phyloP scores from a whole-genome alignment of 2,888 invertebrate species.

The Neuroscelio doddi region DNA sequence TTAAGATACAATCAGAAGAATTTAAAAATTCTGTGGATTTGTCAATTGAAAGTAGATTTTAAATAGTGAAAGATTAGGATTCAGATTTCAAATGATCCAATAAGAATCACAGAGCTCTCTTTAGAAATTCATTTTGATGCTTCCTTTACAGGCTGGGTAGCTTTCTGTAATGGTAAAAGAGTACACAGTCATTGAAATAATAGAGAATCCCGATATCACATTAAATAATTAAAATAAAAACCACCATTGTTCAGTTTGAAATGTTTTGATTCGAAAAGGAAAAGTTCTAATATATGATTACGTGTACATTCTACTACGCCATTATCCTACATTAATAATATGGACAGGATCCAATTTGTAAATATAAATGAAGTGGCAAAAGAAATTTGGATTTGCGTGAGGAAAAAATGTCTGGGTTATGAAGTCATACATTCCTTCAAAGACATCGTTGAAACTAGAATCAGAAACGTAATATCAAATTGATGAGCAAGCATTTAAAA shows the following conservation, averaged over 20 bases:
- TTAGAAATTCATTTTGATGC: conserved; percentile 29
- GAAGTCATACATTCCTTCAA: conserved; percentile 22
- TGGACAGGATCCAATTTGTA: conserved; percentile 23
- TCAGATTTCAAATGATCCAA: conserved; percentile 4
- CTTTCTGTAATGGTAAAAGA: neutral
- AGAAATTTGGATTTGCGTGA: conserved; percentile 30
- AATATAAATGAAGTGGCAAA: conserved; percentile 26
- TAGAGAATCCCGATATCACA: conserved; percentile 3
- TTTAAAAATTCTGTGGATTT: no score
- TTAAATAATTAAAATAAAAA: conserved; percentile 17
- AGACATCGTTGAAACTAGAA: conserved; percentile 16
- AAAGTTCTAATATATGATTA: conserved; percentile 13
- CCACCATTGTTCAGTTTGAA: conserved; percentile 27
- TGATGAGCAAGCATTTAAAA: neutral
- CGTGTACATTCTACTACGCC: conserved; percentile 32
- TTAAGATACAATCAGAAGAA: conserved; percentile 3
- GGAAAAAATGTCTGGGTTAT: conserved; percentile 32
- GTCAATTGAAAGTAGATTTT: conserved; percentile 12
- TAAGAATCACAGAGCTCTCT: conserved; percentile 2
- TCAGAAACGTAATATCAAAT: conserved; percentile 28
- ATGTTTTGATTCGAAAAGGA: conserved; percentile 14
- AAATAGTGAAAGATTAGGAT: conserved; percentile 20
- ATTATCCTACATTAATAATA: conserved; percentile 29
- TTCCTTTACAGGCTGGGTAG: conserved; percentile 25
- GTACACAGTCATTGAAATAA: conserved; percentile 25